Percentiles rank a stretch among this genome's conserved stretches.
These are phyloP conservation scores for Eupithecia dodoneata DNA, from an alignment of 2,888 invertebrate genomes.

Conservation along the genomic window DNA sequence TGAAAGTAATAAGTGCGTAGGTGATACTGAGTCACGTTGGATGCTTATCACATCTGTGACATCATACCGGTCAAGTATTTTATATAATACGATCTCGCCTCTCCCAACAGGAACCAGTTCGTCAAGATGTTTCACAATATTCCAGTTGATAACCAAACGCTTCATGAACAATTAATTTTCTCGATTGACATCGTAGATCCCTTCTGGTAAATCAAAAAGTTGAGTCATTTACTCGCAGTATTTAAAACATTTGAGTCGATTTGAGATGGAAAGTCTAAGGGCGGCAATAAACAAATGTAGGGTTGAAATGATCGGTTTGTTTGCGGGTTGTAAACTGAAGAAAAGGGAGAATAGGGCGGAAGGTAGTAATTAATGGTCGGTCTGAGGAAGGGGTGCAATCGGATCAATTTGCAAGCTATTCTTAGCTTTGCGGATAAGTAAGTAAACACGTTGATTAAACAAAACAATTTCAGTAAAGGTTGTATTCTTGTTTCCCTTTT, in stretches of 20 bases:
- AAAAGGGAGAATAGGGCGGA: slow-evolving; percentile 58
- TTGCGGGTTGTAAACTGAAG: slow-evolving; percentile 78
- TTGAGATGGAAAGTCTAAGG: slow-evolving; percentile 65
- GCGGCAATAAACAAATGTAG: slow-evolving; percentile 73
- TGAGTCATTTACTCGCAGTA: slow-evolving; percentile 46
- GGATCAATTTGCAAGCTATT: slow-evolving; percentile 79
- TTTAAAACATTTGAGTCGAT: slow-evolving; percentile 68
- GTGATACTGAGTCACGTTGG: slow-evolving; percentile 50
- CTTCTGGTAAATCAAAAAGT: slow-evolving; percentile 30
- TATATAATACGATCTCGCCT: slow-evolving; percentile 26
- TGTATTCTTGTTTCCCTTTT: slow-evolving; percentile 18
- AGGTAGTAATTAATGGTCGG: slow-evolving; percentile 80
- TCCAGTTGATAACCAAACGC: slow-evolving; percentile 21
- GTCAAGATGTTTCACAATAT: slow-evolving; percentile 24
- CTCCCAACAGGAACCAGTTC: slow-evolving; percentile 27
- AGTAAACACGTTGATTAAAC: slow-evolving; percentile 65
- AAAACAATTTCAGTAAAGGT: slow-evolving; percentile 41
- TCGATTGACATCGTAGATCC: slow-evolving; percentile 36
- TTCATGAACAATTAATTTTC: slow-evolving; percentile 39
- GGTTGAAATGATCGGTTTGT: slow-evolving; percentile 77
- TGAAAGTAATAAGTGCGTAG: slow-evolving; percentile 67
- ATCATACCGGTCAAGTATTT: slow-evolving; percentile 44
- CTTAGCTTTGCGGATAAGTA: slow-evolving; percentile 61
- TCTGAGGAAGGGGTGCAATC: slow-evolving; percentile 74
- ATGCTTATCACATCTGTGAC: slow-evolving; percentile 43